phyloP scores from a whole-genome alignment of 2,113 vertebrate species.

The Sula dactylatra region DNA sequence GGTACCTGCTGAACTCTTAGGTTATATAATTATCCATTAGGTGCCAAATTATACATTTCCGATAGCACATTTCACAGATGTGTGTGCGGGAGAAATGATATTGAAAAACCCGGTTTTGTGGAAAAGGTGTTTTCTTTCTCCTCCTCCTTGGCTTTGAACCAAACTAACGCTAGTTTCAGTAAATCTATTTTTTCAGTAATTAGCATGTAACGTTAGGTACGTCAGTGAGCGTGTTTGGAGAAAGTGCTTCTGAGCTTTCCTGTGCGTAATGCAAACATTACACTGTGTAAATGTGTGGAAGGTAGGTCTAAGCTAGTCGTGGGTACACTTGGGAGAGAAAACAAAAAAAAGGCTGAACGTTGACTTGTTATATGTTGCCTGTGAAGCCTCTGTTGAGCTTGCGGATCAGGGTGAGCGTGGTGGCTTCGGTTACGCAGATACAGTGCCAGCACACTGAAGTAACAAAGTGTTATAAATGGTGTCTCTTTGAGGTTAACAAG shows the following conservation, averaged over 20 bases:
- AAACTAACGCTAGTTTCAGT: neutral
- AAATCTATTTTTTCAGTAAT: neutral
- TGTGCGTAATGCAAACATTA: neutral
- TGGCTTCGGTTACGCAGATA: neutral
- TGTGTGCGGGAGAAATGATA: neutral
- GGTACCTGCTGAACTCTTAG: neutral
- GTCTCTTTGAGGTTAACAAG: neutral
- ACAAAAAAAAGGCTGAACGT: rapidly evolving
- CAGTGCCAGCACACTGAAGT: neutral
- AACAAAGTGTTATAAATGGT: neutral
- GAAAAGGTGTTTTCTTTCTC: neutral
- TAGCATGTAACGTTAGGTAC: neutral
- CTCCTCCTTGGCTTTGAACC: neutral
- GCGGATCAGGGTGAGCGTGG: neutral
- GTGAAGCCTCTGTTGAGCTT: neutral
- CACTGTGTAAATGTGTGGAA: neutral
- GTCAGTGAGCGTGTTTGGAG: neutral
- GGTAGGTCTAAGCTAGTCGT: neutral
- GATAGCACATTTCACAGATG: neutral
- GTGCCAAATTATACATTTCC: neutral
- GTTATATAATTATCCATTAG: neutral
- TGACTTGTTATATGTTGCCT: neutral
- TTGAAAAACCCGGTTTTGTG: neutral
- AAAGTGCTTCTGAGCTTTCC: neutral
- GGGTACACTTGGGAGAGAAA: neutral